Base-by-base conservation (phyloP, 2,888 invertebrate species). In the Patella pellucida region DNA sequence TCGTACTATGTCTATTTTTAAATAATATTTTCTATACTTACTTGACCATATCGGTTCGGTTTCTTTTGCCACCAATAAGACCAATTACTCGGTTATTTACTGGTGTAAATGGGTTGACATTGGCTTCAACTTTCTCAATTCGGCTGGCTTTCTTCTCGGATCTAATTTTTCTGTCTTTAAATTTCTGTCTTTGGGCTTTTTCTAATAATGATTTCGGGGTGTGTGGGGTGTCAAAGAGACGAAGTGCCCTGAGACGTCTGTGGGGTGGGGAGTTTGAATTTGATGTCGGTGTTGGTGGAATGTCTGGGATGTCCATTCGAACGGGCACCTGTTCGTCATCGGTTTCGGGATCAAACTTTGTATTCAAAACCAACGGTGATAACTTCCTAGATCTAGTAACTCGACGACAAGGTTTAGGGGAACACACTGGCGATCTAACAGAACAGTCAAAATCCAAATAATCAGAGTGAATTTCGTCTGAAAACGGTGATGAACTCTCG, bases 161-260 rank as follows among this genome's bases (percentile, higher is more conserved):
- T 51, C 54, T 68, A 67, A 71, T 74, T 50, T 67, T 50, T 54
- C 72, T 74, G 71, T 75, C 75, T 67, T 74, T 23, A 72, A 69
- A 62, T 74, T 73, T 75, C 75, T 54, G 76, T 78, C 82, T 79
- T 69, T 85, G 81, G 0, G 90, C 86, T 85, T 95, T 95, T 87
- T 95, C 94, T 52, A 95, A 91, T 23, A 96, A 92, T 0, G 95
- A 95, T 92, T 96, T 96, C 4, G 96, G 96, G 5, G 96, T 96
- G 80, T 95, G 94, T 0, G 96, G 96, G 72, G 95, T 95, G 91
- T 96, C 96, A 87, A 95, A 95, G 1, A 97, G 92, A 83, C 96
- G 94, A 86, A 92, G 87, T 1, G 94, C 85, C 69, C 88, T 83
- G 51, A 89, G 80, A 74, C 85, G 85, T 77, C 89, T 84, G 77